Percentiles rank a stretch among this genome's conserved stretches.
Evolutionary conservation across 2,797 vertebrate genomes (phyloP).

Genomic region (Yasuhikotakia modesta): DNA sequence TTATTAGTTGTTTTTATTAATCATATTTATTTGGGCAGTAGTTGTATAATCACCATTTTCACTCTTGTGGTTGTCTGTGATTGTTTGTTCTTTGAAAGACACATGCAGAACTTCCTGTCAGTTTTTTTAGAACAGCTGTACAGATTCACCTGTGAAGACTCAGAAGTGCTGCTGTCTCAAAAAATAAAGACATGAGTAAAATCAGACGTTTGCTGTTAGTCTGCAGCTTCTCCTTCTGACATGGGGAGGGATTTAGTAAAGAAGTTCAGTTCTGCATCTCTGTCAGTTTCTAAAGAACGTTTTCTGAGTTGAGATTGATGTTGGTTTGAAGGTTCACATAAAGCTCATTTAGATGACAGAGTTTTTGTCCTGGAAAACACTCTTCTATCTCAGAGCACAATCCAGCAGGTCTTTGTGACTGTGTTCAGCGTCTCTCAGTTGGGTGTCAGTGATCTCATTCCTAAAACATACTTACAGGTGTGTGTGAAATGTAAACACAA

Average conservation of each 20-base stretch:
- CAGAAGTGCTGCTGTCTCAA: no score
- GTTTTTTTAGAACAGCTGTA: no score
- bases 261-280: neutral
- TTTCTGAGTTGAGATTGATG: slow-evolving; percentile 41
- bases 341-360: slow-evolving; percentile 38
- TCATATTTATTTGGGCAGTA: no score
- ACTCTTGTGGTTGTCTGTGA: no score
- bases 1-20: no score
- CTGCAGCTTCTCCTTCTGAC: neutral
- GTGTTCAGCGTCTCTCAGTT: slow-evolving; percentile 51
- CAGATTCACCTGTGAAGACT: no score
- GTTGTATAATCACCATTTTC: no score
- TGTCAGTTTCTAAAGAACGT: neutral
- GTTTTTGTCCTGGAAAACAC: slow-evolving; percentile 46
- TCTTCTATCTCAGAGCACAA: slow-evolving; percentile 26
- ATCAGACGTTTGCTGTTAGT: slow-evolving; percentile 5
- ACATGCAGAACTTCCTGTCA: no score
- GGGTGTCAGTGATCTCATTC: slow-evolving; percentile 52
- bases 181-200: neutral
- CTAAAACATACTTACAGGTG: slow-evolving; percentile 38
- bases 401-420: slow-evolving; percentile 31
- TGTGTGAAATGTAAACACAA: slow-evolving; percentile 55
- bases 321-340: slow-evolving; percentile 32
- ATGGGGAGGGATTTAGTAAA: neutral
- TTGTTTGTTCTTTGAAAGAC: no score